Percentiles rank a stretch among this genome's conserved stretches.
These are phyloP conservation scores for Actias luna DNA, from an alignment of 2,888 invertebrate genomes.

Conservation along the genomic window DNA sequence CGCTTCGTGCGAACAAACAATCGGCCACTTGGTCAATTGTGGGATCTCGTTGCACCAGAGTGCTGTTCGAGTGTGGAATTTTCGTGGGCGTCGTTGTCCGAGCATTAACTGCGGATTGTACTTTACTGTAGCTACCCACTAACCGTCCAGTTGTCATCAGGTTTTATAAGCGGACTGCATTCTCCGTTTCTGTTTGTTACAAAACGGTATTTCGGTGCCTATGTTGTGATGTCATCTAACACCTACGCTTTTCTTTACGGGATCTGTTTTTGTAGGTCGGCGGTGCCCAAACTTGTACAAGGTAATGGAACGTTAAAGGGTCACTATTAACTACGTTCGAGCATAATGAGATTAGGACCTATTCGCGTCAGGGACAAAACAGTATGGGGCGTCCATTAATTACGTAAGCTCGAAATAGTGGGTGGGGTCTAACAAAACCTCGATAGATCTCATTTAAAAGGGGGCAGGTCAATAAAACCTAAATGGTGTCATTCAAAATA, in stretches of 20 bases:
- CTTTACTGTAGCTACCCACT: not conserved
- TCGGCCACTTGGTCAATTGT: slow-evolving; percentile 27
- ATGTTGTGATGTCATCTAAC: not conserved
- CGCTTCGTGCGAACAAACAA: slow-evolving; percentile 6
- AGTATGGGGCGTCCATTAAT: too few relatives aligned
- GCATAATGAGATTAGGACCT: not conserved
- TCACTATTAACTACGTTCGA: not conserved
- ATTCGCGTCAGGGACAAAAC: not conserved
- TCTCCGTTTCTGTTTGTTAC: slow-evolving; percentile 16
- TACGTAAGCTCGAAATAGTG: too few relatives aligned
- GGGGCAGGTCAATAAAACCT: too few relatives aligned
- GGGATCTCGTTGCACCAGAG: slow-evolving; percentile 29
- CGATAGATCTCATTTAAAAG: too few relatives aligned
- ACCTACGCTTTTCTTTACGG: slow-evolving; percentile 1
- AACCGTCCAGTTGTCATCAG: not conserved
- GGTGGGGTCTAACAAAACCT: too few relatives aligned
- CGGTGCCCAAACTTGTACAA: not conserved
- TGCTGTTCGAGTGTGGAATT: slow-evolving; percentile 34
- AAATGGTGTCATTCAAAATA: too few relatives aligned
- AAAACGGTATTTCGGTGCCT: not conserved
- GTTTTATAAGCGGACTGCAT: slow-evolving; percentile 8
- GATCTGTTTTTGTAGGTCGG: not conserved
- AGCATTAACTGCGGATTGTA: slow-evolving; percentile 6
- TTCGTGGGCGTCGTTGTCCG: slow-evolving; percentile 41
- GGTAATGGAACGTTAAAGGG: not conserved